Conservation (phyloP, 1,140 invertebrate genomes). For the Hyphantria cunea region DNA sequence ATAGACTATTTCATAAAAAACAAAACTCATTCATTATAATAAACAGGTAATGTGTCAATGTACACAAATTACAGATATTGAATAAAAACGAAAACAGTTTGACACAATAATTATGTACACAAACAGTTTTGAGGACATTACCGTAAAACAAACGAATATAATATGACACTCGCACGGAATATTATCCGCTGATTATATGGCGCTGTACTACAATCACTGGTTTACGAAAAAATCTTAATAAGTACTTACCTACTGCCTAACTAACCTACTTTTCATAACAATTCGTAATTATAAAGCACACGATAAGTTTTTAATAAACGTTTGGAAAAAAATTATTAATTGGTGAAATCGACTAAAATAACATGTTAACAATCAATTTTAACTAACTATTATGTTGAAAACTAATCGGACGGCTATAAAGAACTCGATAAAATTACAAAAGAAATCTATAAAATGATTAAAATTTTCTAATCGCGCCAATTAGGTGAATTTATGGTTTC, state of each 20-base stretch:
- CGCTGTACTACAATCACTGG: slow-evolving; percentile 13
- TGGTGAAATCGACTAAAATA: slow-evolving; percentile 70
- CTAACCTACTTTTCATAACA: slow-evolving; percentile 40
- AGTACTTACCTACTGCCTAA: slow-evolving; percentile 23
- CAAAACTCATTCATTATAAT: too few species aligned
- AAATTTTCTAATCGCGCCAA: slow-evolving; percentile 74
- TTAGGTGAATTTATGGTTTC: slow-evolving; percentile 74
- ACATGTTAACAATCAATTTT: slow-evolving; percentile 74
- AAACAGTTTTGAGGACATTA: slow-evolving; percentile 4
- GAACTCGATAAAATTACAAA: slow-evolving; percentile 76
- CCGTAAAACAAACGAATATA: slow-evolving; percentile 3
- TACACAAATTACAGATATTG: slow-evolving; percentile 14
- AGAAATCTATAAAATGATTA: slow-evolving; percentile 78
- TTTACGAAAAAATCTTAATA: slow-evolving; percentile 10
- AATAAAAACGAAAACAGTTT: slow-evolving; percentile 9
- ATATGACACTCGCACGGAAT: slow-evolving; percentile 10
- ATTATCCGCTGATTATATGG: slow-evolving; percentile 21
- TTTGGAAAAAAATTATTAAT: slow-evolving; percentile 53
- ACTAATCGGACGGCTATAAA: slow-evolving; percentile 68
- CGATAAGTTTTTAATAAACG: slow-evolving; percentile 50
- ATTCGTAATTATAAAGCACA: slow-evolving; percentile 41
- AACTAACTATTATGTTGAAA: slow-evolving; percentile 69
- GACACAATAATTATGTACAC: slow-evolving; percentile 2
- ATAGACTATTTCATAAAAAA: too few species aligned
- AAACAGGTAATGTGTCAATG: too few species aligned